Conservation (phyloP, 2,113 vertebrate species). For the Cathartes aura region DNA sequence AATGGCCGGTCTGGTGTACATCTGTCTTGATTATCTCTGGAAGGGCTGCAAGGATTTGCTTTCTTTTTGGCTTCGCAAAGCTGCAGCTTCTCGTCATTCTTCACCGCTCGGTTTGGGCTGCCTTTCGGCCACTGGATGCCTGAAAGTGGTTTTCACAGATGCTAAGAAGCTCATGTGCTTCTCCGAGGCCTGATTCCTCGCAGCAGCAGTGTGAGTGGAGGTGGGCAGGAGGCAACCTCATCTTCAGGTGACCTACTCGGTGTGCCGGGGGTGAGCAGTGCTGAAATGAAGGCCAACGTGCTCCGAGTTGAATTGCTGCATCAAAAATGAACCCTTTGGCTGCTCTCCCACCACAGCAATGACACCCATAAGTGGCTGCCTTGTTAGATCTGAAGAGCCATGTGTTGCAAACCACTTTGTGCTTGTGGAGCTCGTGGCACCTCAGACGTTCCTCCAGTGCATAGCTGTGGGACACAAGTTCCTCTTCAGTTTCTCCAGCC, state of each 20-base stretch:
- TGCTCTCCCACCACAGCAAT: neutral
- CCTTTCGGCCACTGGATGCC: neutral
- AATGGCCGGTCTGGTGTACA: neutral
- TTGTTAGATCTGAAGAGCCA: neutral
- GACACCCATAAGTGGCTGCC: neutral
- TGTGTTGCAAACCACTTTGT: neutral
- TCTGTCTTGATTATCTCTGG: neutral
- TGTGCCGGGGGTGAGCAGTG: neutral
- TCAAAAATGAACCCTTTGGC: neutral
- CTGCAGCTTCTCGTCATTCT: neutral
- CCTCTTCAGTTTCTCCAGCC: neutral
- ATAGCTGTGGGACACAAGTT: neutral
- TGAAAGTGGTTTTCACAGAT: neutral
- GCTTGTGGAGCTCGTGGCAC: neutral
- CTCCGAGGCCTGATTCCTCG: fast-evolving
- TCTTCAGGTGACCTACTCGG: neutral
- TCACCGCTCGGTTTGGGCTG: neutral
- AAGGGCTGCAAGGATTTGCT: neutral
- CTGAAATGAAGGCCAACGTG: fast-evolving
- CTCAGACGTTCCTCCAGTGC: neutral
- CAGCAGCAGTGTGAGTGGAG: neutral
- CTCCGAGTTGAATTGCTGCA: neutral
- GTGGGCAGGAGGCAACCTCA: neutral
- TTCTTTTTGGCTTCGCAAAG: neutral
- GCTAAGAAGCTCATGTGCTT: neutral